Conservation (phyloP, 2,113 vertebrate species). For the Nesoenas mayeri region DNA sequence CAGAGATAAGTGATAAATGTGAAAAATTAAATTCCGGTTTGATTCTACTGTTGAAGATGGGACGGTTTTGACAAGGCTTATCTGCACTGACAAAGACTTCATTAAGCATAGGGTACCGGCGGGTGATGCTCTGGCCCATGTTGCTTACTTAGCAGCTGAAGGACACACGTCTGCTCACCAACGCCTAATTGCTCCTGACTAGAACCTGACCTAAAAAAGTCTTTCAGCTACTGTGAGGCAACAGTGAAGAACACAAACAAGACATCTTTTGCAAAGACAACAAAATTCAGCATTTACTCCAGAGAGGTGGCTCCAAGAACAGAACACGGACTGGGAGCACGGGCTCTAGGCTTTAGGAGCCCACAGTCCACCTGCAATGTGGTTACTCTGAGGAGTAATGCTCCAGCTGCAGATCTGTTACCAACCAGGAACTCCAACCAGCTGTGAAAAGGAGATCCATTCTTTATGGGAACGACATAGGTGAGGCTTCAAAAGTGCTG, state of each 20-base stretch:
- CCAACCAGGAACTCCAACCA: not conserved
- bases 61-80: conserved; percentile 10
- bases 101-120: not conserved
- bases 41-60: not conserved
- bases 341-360: not conserved
- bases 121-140: not conserved
- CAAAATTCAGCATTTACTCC: not conserved
- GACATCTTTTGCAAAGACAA: conserved; percentile 35
- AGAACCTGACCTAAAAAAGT: conserved; percentile 63
- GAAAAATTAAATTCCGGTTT: not conserved
- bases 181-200: conserved; percentile 40
- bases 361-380: not conserved
- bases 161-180: conserved; percentile 52
- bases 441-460: not conserved
- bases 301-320: not conserved
- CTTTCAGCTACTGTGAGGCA: conserved; percentile 45
- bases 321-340: not conserved
- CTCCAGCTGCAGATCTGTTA: not conserved
- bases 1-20: not conserved
- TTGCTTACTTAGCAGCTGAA: conserved; percentile 61
- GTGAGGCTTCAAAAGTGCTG: not conserved
- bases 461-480: not conserved
- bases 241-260: conserved; percentile 16
- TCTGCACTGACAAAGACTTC: conserved; percentile 39
- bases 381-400: not conserved